Evolutionary conservation across 2,797 vertebrate genomes (phyloP).

Genomic region (Tamandua tetradactyla): DNA sequence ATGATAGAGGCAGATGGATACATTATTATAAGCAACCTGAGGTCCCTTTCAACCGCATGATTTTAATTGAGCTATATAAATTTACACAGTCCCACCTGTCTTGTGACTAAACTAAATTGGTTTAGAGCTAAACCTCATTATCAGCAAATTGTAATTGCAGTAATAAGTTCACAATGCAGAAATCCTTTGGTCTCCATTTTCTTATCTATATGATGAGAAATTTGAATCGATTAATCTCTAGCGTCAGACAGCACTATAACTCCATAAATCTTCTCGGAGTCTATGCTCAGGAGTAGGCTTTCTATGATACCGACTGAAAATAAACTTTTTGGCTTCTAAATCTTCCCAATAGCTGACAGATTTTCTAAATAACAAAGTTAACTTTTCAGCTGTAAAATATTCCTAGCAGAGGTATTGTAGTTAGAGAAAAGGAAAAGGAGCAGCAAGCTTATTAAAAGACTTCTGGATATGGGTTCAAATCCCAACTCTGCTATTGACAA

Average conservation of each 20-base stretch:
- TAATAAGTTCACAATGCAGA: slow-evolving; percentile 44
- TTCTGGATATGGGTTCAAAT: not conserved
- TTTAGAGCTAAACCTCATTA: slow-evolving; percentile 57
- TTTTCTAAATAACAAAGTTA: slow-evolving; percentile 58
- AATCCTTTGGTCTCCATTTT: slow-evolving; percentile 30
- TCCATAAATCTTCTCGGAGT: not conserved
- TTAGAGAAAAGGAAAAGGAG: not conserved
- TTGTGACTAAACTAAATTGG: slow-evolving; percentile 48
- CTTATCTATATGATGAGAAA: slow-evolving; percentile 42
- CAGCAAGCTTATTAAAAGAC: not conserved
- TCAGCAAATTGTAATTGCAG: slow-evolving; percentile 55
- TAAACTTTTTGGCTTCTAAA: slow-evolving; percentile 21
- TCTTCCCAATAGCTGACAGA: slow-evolving; percentile 27
- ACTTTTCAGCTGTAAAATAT: slow-evolving; percentile 9
- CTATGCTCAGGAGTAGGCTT: not conserved
- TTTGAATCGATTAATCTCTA: slow-evolving; percentile 28
- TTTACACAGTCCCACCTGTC: slow-evolving; percentile 67
- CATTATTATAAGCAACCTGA: slow-evolving; percentile 46
- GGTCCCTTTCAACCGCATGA: slow-evolving; percentile 42
- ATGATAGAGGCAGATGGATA: slow-evolving; percentile 45
- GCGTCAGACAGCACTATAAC: not conserved
- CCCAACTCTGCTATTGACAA: not conserved
- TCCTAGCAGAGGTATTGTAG: not conserved
- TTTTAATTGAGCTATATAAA: slow-evolving; percentile 70
- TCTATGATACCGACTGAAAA: slow-evolving; percentile 45